phyloP scores from a whole-genome alignment of 2,888 invertebrate species.

The Iselma pallidipennis region DNA sequence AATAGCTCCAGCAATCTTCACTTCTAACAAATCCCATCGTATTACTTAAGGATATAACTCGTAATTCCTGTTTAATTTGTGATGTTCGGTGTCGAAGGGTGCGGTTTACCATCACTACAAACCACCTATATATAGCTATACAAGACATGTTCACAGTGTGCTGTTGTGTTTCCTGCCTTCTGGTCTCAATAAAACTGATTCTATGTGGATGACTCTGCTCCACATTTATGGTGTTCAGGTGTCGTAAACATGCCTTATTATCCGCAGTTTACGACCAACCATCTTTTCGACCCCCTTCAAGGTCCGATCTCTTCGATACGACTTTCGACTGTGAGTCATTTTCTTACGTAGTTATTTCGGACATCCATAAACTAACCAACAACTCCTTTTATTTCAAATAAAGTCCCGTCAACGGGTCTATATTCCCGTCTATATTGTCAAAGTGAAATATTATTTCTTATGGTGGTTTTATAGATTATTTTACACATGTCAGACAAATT shows the following conservation, averaged over 20 bases:
- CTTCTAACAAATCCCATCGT: slow-evolving; percentile 22
- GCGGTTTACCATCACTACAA: not conserved
- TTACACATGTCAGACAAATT: too few species aligned
- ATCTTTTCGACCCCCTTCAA: slow-evolving; percentile 29
- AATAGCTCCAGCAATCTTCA: slow-evolving; percentile 21
- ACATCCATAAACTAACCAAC: slow-evolving; percentile 43
- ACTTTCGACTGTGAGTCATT: slow-evolving; percentile 31
- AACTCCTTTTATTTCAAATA: slow-evolving; percentile 40
- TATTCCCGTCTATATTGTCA: slow-evolving; percentile 10
- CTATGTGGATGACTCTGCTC: slow-evolving; percentile 45
- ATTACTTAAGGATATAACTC: slow-evolving; percentile 22
- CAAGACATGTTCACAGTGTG: not conserved
- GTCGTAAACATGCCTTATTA: slow-evolving; percentile 55
- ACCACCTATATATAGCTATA: too few species aligned
- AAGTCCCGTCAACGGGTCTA: slow-evolving; percentile 31
- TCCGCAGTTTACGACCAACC: slow-evolving; percentile 49
- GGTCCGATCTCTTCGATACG: slow-evolving; percentile 11
- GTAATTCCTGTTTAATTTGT: slow-evolving; percentile 26
- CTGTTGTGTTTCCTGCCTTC: slow-evolving; percentile 3
- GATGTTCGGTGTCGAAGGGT: slow-evolving; percentile 7
- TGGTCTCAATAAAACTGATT: slow-evolving; percentile 27
- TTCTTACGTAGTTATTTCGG: slow-evolving; percentile 47
- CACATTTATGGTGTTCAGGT: slow-evolving; percentile 51
- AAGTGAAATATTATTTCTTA: slow-evolving; percentile 11
- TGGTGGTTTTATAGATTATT: too few species aligned